phyloP scores from a whole-genome alignment of 2,888 invertebrate genomes.

The Melieria omissa region DNA sequence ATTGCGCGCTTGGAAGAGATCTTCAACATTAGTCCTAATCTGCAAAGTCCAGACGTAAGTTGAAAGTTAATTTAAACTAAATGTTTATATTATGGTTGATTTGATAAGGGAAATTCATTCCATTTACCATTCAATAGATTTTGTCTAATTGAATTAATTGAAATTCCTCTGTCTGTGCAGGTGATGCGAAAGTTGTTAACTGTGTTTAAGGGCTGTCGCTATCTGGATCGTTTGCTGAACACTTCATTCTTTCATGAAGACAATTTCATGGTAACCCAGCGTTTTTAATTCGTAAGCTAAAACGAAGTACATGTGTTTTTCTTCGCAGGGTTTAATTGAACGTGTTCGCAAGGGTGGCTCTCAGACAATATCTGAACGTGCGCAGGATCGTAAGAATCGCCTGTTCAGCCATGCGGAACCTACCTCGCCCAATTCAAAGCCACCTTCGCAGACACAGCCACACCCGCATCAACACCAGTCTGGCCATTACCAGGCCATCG shows the following conservation, averaged over 20 bases:
- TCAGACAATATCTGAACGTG: slow-evolving; percentile 72
- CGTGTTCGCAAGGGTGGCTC: slow-evolving; percentile 80
- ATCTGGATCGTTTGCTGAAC: slow-evolving; percentile 85
- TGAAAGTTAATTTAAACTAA: background rate
- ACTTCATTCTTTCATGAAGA: slow-evolving; percentile 87
- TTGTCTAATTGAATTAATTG: background rate
- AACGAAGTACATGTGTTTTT: background rate
- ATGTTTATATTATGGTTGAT: background rate
- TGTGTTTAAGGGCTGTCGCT: slow-evolving; percentile 87
- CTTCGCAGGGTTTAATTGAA: slow-evolving; percentile 74
- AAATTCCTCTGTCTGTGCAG: slow-evolving; percentile 52
- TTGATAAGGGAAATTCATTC: background rate
- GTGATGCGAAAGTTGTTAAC: slow-evolving; percentile 83
- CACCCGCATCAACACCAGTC: slow-evolving; percentile 33
- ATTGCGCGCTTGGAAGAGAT: slow-evolving; percentile 82
- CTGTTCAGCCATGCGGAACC: slow-evolving; percentile 50
- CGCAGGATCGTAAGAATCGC: slow-evolving; percentile 77
- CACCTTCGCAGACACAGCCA: slow-evolving; percentile 14
- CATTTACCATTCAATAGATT: background rate
- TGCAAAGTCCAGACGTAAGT: slow-evolving; percentile 77
- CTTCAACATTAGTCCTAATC: slow-evolving; percentile 79
- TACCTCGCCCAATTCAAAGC: slow-evolving; percentile 39
- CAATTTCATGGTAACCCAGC: slow-evolving; percentile 75
- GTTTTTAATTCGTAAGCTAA: background rate
- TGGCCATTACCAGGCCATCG: slow-evolving; percentile 39